phyloP scores from a whole-genome alignment of 2,888 invertebrate species.

The Acronicta aceris region DNA sequence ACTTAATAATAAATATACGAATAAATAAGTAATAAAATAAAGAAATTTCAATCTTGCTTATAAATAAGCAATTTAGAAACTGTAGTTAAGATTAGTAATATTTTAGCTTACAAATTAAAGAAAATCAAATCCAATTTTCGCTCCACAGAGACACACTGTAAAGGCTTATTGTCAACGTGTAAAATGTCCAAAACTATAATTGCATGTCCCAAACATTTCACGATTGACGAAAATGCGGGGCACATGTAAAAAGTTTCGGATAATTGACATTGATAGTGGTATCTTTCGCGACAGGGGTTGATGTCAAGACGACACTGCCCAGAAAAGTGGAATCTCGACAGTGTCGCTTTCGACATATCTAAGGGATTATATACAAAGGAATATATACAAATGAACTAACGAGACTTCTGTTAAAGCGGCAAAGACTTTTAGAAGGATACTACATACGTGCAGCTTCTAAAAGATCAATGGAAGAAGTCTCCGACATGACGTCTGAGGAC shows the following conservation, averaged over 20 bases:
- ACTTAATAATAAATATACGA: too few relatives aligned
- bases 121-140: conserved; percentile 31
- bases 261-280: conserved; percentile 7
- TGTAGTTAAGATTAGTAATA: not conserved
- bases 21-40: not conserved
- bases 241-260: not conserved
- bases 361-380: conserved; percentile 29
- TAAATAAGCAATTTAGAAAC: not conserved
- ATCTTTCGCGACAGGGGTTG: conserved; percentile 2
- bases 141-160: conserved; percentile 23
- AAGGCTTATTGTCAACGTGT: conserved; percentile 7
- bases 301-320: conserved; percentile 23
- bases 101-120: not conserved
- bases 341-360: conserved; percentile 12
- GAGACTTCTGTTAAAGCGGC: not conserved
- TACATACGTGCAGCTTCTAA: too few relatives aligned
- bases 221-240: not conserved
- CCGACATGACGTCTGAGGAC: conserved; percentile 11
- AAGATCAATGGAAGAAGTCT: not conserved
- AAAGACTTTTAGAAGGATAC: too few relatives aligned
- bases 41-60: too few relatives aligned
- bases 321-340: conserved; percentile 29
- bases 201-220: not conserved
- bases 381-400: conserved; percentile 3
- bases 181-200: conserved; percentile 3